Conservation (phyloP, 2,113 vertebrate species). For the Ia io region DNA sequence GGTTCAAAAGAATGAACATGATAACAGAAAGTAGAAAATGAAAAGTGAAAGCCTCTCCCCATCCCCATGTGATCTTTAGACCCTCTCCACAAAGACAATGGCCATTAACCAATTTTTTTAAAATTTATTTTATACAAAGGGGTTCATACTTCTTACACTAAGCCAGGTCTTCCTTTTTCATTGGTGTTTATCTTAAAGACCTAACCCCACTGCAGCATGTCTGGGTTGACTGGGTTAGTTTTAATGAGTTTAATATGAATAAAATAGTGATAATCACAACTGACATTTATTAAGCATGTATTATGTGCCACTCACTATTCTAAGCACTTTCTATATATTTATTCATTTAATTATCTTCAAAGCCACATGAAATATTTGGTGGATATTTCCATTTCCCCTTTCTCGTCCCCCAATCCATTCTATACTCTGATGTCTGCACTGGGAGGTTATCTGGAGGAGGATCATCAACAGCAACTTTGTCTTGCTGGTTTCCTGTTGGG, state of each 20-base stretch:
- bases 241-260: not conserved
- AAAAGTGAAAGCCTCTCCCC: not conserved
- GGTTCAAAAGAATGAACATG: not conserved
- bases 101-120: not conserved
- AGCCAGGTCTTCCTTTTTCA: not conserved
- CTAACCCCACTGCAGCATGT: too few relatives aligned
- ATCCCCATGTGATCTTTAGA: not conserved
- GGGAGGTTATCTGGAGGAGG: not conserved
- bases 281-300: not conserved
- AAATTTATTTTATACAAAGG: not conserved
- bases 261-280: not conserved
- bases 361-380: not conserved
- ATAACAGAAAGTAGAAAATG: not conserved
- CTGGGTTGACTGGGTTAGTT: not conserved
- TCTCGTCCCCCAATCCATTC: not conserved
- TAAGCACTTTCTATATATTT: not conserved
- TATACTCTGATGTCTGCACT: not conserved
- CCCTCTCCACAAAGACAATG: not conserved
- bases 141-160: not conserved
- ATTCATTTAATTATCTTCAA: not conserved
- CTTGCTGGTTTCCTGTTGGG: not conserved
- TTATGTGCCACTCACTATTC: not conserved
- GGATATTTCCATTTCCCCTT: not conserved
- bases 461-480: not conserved
- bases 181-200: not conserved